Conservation (phyloP, 2,113 vertebrate species). For the Rissa tridactyla region DNA sequence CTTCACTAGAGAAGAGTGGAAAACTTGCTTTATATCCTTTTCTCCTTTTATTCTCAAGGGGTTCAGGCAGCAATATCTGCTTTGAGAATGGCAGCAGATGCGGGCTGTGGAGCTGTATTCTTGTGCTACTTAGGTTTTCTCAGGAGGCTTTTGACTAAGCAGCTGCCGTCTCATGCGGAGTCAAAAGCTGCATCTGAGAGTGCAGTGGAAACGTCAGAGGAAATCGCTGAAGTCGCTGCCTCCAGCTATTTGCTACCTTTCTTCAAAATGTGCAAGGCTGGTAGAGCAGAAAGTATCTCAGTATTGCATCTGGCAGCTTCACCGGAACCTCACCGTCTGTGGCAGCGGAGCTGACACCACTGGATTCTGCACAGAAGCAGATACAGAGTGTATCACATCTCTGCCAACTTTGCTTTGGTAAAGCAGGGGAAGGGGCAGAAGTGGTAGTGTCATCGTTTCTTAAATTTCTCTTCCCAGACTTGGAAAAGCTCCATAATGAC, state of each 20-base stretch:
- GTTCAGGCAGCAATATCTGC: background rate
- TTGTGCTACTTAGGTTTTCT: background rate
- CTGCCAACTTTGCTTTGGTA: background rate
- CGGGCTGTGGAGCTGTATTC: background rate
- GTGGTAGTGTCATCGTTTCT: background rate
- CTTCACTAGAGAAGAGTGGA: background rate
- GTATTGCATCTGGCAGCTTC: background rate
- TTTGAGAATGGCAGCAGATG: background rate
- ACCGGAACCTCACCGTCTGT: background rate
- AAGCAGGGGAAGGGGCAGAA: background rate
- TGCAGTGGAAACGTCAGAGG: background rate
- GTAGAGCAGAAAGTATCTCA: background rate
- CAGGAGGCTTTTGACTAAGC: background rate
- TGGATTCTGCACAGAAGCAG: background rate
- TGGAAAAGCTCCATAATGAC: background rate
- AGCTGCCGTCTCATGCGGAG: background rate
- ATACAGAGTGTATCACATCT: background rate
- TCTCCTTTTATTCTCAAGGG: background rate
- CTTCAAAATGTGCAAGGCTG: background rate
- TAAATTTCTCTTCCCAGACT: background rate
- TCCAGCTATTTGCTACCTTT: constrained; percentile 7
- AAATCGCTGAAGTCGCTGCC: background rate
- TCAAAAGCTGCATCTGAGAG: background rate
- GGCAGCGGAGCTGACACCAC: background rate
- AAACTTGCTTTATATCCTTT: background rate